Evolutionary conservation across 2,113 vertebrate species (phyloP), one percentile per base, ranked within the genome.

Genomic region (Phodopus roborovskii): DNA sequence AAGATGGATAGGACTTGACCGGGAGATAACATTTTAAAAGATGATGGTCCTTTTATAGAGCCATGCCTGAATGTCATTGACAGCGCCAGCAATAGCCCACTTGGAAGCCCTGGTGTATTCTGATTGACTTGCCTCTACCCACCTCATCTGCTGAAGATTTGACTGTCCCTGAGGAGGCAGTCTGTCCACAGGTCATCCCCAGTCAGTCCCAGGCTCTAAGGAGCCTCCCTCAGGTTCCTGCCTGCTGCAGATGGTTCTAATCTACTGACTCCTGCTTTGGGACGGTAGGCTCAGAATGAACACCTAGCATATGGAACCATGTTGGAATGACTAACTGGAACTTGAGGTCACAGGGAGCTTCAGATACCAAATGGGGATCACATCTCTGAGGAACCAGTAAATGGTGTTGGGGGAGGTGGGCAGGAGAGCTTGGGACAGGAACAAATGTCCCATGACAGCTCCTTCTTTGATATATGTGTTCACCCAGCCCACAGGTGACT

Each of bases 11-110:
- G 68, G 19, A 71, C 3, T 62, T 42, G 42, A 42, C 17, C 0
- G 0, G 8, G n/a, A 15, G 36, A 3, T 77, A 9, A 10, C 24
- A 64, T 84, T 53, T 30, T 62, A 45, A 28, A 28, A 28, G 39
- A 3, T 0, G 13, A 71, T n/a, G 26, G 56, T 42, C 42, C 53
- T 62, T 3, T 24, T 11, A 8, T 0, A 36, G 87, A 50, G 20
- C 74, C 7, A 0, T 2, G 60, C 10, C 71, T 36, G 0, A 2
- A 74, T 45, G 36, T 26, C 3, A 0, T 7, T 39, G 71, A n/a
- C 58, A 85, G 42, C 12, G 0, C 0, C 0, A 7, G 4, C 12
- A 0, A 2, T 8, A 58, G 68, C 5, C 53, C 68, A 2, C 0
- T 9, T 22, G 19, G 16, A 60, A 45, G 53, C 42, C 45, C 11